Conservation (phyloP, 2,888 invertebrate genomes). For the Eristalis intricaria region DNA sequence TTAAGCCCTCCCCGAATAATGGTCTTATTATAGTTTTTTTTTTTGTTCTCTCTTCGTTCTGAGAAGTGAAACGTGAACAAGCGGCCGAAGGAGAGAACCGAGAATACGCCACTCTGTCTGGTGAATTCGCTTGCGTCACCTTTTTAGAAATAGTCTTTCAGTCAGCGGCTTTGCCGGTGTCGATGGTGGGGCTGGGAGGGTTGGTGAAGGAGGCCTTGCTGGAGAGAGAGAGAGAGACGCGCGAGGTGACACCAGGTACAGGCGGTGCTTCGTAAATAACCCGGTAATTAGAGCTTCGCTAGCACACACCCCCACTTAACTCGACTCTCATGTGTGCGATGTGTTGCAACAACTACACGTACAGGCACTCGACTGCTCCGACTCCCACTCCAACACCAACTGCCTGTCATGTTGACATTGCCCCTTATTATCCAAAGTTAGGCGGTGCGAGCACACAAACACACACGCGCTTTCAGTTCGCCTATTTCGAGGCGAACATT, state of each 20-base stretch:
- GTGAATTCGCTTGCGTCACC: constrained; percentile 63
- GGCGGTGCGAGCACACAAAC: not conserved
- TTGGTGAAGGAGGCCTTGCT: not conserved
- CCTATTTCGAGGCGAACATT: not conserved
- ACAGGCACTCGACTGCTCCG: not conserved
- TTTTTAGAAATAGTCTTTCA: constrained; percentile 52
- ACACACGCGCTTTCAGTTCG: not conserved
- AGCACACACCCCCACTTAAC: constrained; percentile 31
- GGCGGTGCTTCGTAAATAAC: constrained; percentile 35
- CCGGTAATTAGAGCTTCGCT: constrained; percentile 63
- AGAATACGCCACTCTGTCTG: constrained; percentile 62
- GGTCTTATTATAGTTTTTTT: constrained; percentile 35
- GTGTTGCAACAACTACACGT: constrained; percentile 2
- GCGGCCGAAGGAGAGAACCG: not conserved
- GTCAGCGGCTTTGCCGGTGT: constrained; percentile 8
- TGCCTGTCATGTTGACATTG: constrained; percentile 45
- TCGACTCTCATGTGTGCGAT: not conserved
- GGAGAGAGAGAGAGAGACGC: not conserved
- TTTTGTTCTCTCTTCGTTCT: constrained; percentile 16
- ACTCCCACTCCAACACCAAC: no score
- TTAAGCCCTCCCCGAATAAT: constrained; percentile 21
- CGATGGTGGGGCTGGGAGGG: not conserved
- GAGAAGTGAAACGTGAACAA: constrained; percentile 28
- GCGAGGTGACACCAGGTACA: constrained; percentile 34
- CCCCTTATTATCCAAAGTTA: constrained; percentile 30